Evolutionary conservation across 2,797 vertebrate genomes (phyloP).

Genomic region (Sciurus vulgaris): DNA sequence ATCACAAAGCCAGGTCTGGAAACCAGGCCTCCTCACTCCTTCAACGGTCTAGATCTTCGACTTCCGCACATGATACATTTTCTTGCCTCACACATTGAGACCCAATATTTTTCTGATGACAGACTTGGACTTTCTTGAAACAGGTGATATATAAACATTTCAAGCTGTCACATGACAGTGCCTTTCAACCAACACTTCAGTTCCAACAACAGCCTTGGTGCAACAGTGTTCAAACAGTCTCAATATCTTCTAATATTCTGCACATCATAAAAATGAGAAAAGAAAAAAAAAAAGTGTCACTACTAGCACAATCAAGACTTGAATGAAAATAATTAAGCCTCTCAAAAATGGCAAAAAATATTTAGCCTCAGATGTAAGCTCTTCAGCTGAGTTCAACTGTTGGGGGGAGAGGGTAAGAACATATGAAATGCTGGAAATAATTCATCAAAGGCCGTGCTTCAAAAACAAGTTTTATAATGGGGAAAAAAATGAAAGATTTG

Average conservation of each 20-base stretch:
- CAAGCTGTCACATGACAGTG: background rate
- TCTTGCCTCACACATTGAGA: background rate
- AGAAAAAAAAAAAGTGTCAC: background rate
- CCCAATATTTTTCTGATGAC: background rate
- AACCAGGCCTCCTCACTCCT: background rate
- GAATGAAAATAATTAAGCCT: conserved; percentile 47
- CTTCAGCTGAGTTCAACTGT: background rate
- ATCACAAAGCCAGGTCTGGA: background rate
- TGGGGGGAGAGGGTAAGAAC: background rate
- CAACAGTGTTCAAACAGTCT: background rate
- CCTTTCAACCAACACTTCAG: background rate
- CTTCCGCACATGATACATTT: background rate
- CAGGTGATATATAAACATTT: background rate
- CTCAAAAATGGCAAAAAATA: background rate
- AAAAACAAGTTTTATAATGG: conserved; percentile 15
- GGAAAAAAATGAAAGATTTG: background rate
- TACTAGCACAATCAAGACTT: background rate
- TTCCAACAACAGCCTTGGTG: background rate
- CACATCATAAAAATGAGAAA: conserved; percentile 48
- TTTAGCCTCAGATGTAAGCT: background rate
- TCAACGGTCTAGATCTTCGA: background rate
- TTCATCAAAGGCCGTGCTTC: background rate
- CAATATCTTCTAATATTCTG: background rate
- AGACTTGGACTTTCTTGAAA: background rate
- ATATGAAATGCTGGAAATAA: background rate